phyloP scores from a whole-genome alignment of 2,888 invertebrate genomes.

The Rhorus exstirpatorius region DNA sequence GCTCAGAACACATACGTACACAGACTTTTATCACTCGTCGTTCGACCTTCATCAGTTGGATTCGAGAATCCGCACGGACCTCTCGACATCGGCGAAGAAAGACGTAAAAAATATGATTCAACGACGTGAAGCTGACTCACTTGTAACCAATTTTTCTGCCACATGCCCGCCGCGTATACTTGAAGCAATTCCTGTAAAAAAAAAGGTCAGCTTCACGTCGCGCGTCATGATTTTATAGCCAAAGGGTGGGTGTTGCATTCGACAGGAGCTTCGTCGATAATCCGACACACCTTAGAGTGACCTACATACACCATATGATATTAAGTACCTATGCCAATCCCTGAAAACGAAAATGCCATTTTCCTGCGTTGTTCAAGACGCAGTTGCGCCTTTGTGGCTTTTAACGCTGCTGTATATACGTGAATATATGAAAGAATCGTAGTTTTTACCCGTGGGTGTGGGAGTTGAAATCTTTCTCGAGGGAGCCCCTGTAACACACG shows the following conservation, averaged over 20 bases:
- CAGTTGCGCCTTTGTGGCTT: slow-evolving; percentile 1
- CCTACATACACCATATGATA: slow-evolving; percentile 62
- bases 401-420: background rate
- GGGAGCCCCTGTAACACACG: slow-evolving; percentile 26
- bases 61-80: slow-evolving; percentile 19
- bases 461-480: slow-evolving; percentile 18
- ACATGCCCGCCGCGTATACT: background rate
- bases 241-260: slow-evolving; percentile 35
- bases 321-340: slow-evolving; percentile 17
- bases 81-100: background rate
- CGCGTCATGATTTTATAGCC: slow-evolving; percentile 6
- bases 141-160: slow-evolving; percentile 2
- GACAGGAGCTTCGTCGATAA: background rate
- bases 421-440: background rate
- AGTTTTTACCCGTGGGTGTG: background rate
- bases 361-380: background rate
- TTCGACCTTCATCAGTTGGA: slow-evolving; percentile 18
- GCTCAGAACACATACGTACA: background rate
- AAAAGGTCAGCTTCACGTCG: slow-evolving; percentile 30
- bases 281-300: slow-evolving; percentile 65
- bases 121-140: slow-evolving; percentile 25
- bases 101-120: background rate
- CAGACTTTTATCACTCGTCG: background rate
- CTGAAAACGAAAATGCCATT: slow-evolving; percentile 15
- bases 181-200: background rate